These are phyloP conservation scores for Semicossyphus pulcher DNA, from an alignment of 2,113 vertebrate species.

Conservation along the genomic window DNA sequence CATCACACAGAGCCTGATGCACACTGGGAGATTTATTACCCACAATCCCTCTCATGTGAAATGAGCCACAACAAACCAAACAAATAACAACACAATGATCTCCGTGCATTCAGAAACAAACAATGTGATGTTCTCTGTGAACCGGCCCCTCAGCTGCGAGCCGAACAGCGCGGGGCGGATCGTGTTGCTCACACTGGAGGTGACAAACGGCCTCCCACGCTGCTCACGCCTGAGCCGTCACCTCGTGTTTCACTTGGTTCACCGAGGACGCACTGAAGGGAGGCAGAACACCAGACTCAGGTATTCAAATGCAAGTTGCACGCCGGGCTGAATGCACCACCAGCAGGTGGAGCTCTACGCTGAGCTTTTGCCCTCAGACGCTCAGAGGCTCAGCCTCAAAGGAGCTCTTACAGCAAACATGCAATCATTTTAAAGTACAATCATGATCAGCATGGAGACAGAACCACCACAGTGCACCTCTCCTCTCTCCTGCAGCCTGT, in stretches of 20 bases:
- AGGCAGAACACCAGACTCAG: neutral
- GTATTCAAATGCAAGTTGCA: neutral
- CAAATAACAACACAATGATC: too few species aligned
- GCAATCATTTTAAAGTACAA: too few species aligned
- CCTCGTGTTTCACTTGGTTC: conserved; percentile 12
- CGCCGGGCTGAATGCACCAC: conserved; percentile 40
- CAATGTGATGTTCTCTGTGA: neutral
- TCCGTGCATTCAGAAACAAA: too few species aligned
- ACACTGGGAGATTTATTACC: neutral
- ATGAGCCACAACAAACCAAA: neutral
- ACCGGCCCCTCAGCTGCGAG: conserved; percentile 1
- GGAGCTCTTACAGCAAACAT: too few species aligned
- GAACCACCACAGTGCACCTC: too few species aligned
- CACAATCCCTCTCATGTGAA: neutral
- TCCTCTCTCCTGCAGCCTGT: too few species aligned
- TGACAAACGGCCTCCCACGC: conserved; percentile 37
- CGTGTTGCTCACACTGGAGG: conserved; percentile 25
- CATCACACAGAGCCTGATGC: neutral
- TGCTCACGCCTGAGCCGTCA: neutral
- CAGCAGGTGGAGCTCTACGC: conserved; percentile 65
- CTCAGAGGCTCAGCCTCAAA: too few species aligned
- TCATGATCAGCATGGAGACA: too few species aligned
- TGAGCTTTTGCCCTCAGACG: too few species aligned
- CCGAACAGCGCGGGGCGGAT: neutral
- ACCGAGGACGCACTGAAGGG: neutral